A percentile compares a stretch with the other conserved stretches of the same genome.
phyloP scores from a whole-genome alignment of 2,888 invertebrate genomes.

The Polymixis flavicincta region DNA sequence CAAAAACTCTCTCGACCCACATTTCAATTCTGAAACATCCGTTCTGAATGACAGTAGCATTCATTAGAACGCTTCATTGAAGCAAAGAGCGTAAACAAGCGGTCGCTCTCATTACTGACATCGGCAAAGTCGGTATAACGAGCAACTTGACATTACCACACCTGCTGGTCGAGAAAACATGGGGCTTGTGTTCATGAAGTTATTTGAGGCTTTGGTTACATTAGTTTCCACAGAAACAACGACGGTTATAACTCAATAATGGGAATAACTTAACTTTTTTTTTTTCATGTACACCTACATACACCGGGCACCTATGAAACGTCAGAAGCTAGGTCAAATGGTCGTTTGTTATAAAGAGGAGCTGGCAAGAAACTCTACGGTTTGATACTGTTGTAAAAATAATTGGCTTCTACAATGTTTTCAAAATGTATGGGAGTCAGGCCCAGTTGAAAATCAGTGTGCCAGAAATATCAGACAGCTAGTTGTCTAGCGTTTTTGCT shows the following conservation, averaged over 20 bases:
- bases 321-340: rapidly evolving
- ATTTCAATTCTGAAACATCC: conserved; percentile 32
- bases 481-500: too few species aligned
- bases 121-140: conserved; percentile 48
- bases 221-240: neutral
- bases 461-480: too few species aligned
- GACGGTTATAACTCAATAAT: too few species aligned
- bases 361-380: too few species aligned
- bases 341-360: too few species aligned
- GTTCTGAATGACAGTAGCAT: conserved; percentile 37
- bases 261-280: too few species aligned
- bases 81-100: conserved; percentile 48
- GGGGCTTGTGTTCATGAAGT: conserved; percentile 15
- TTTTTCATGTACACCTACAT: too few species aligned
- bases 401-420: too few species aligned
- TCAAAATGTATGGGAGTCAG: too few species aligned
- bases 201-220: conserved; percentile 13
- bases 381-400: too few species aligned
- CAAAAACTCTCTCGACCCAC: conserved; percentile 33
- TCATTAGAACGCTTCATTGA: conserved; percentile 60
- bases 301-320: too few species aligned
- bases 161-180: conserved; percentile 23
- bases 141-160: conserved; percentile 62
- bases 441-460: too few species aligned
- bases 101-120: conserved; percentile 43